Conservation (phyloP, 53 echinoderm and acorn worm genomes). For the Henricia sp. region DNA sequence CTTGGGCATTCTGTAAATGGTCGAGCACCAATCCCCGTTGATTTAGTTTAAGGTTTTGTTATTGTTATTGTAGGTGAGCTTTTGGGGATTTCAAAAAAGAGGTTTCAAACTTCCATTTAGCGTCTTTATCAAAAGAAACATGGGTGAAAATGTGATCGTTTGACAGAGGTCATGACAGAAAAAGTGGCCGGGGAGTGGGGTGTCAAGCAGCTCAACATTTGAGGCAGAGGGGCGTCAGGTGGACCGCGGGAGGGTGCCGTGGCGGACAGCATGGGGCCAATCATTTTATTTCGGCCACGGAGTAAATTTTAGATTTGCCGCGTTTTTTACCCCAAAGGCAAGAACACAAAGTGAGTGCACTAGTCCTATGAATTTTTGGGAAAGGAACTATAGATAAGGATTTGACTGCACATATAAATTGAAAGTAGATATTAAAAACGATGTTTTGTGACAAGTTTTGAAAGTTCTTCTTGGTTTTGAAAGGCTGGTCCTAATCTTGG, state of each 20-base stretch:
- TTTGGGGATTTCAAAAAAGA: slow-evolving; percentile 6
- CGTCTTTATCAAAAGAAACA: slow-evolving; percentile 26
- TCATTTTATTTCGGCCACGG: slow-evolving; percentile 20
- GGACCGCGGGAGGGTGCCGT: neutral
- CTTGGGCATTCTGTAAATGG: too few relatives aligned
- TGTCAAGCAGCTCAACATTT: neutral
- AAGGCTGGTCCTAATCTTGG: too few relatives aligned
- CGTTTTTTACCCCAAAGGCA: slow-evolving; percentile 11
- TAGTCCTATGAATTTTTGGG: too few relatives aligned
- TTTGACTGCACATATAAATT: too few relatives aligned
- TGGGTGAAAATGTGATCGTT: too few relatives aligned
- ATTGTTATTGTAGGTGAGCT: slow-evolving; percentile 38
- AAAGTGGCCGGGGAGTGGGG: neutral
- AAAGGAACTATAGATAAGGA: too few relatives aligned
- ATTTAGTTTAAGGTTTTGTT: slow-evolving; percentile 32
- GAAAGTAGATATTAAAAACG: too few relatives aligned
- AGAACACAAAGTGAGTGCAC: too few relatives aligned
- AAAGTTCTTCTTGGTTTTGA: too few relatives aligned
- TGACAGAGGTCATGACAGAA: too few relatives aligned
- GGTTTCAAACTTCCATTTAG: slow-evolving; percentile 10
- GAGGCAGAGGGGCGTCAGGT: neutral
- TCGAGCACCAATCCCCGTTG: too few relatives aligned
- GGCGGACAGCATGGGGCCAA: slow-evolving; percentile 20
- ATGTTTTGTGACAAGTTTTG: too few relatives aligned
- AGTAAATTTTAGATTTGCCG: slow-evolving; percentile 1